Percentiles rank a stretch among this genome's conserved stretches.
Evolutionary conservation across 2,113 vertebrate genomes (phyloP).

Genomic region (Grammomys dolichurus): DNA sequence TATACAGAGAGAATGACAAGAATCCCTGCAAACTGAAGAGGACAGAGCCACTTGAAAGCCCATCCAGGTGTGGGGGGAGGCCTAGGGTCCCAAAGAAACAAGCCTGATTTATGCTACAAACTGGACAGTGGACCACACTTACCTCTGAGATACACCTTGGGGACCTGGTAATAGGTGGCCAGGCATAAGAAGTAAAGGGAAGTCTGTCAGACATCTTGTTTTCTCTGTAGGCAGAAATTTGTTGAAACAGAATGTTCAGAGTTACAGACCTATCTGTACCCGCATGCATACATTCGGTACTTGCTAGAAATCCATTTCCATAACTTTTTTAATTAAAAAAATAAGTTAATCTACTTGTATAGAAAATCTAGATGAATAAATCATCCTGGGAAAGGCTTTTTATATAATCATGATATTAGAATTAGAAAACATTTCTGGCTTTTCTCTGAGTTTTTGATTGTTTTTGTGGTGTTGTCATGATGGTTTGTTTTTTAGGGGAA

Average conservation of each 20-base stretch:
- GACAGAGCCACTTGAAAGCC: background rate
- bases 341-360: slow-evolving; percentile 29
- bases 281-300: background rate
- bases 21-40: background rate
- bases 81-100: background rate
- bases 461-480: background rate
- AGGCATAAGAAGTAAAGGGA: background rate
- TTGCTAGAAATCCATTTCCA: background rate
- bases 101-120: background rate
- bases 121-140: background rate
- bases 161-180: too few species aligned
- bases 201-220: background rate
- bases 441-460: background rate
- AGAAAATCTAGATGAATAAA: background rate
- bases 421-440: slow-evolving; percentile 27
- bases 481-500: background rate
- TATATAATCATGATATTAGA: background rate
- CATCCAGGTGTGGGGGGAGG: background rate
- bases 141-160: background rate
- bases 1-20: background rate
- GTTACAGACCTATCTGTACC: background rate
- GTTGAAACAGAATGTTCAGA: background rate
- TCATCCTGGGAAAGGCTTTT: background rate
- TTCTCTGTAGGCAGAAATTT: background rate
- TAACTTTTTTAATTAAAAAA: background rate